These are phyloP conservation scores for Hyaena hyaena DNA, from an alignment of 2,113 vertebrate genomes.

Conservation along the genomic window DNA sequence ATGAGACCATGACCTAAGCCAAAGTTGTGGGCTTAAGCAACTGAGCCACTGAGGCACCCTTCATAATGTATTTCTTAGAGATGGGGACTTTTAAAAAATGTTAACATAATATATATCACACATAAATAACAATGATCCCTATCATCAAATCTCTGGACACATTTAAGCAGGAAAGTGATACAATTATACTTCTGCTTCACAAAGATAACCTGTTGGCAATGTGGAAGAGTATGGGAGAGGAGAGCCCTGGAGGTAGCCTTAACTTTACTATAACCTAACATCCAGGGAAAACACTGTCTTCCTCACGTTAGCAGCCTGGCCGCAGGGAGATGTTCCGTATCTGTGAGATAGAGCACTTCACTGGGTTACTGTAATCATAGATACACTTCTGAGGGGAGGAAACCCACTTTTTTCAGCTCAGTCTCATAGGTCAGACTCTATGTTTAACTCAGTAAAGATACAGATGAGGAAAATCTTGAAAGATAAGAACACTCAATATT, in stretches of 20 bases:
- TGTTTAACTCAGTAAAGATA: neutral
- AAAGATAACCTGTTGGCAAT: neutral
- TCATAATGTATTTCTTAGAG: neutral
- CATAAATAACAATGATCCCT: neutral
- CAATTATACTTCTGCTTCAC: neutral
- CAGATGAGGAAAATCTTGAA: neutral
- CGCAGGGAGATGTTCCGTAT: neutral
- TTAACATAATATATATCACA: neutral
- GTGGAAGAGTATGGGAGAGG: neutral
- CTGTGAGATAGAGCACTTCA: neutral
- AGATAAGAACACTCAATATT: neutral
- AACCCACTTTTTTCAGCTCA: neutral
- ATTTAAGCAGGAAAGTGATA: slow-evolving; percentile 8
- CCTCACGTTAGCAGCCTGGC: neutral
- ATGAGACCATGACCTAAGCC: too few relatives aligned
- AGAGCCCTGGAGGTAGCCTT: neutral
- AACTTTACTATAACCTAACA: neutral
- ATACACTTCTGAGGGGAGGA: neutral
- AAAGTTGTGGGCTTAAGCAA: too few relatives aligned
- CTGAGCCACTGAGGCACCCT: too few relatives aligned
- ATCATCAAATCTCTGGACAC: neutral
- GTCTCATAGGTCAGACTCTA: neutral
- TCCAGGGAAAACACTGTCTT: neutral
- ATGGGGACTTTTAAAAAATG: neutral
- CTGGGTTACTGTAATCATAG: neutral